These are phyloP conservation scores for Penaeus vannamei DNA, from an alignment of 1,140 invertebrate genomes.

Conservation along the genomic window DNA sequence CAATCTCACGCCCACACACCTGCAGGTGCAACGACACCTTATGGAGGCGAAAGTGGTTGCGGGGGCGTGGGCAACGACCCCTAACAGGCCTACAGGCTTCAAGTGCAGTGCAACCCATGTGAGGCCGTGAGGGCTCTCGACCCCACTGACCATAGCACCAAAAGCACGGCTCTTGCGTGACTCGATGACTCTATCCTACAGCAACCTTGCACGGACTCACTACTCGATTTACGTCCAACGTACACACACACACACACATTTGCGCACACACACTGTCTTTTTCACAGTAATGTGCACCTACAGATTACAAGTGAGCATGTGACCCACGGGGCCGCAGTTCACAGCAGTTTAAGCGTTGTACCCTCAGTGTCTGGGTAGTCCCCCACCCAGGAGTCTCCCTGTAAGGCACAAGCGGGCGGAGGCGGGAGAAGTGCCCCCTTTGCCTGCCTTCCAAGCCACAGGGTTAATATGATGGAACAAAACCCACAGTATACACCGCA, in stretches of 20 bases:
- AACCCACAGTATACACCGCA: slow-evolving; percentile 41
- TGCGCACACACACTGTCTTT: slow-evolving; percentile 43
- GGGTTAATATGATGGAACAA: slow-evolving; percentile 62
- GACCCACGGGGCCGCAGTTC: slow-evolving; percentile 46
- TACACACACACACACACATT: slow-evolving; percentile 56
- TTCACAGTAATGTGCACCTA: slow-evolving; percentile 51
- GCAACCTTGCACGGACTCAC: slow-evolving; percentile 62
- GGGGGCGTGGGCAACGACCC: slow-evolving; percentile 43
- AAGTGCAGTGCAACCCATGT: slow-evolving; percentile 63
- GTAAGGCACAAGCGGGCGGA: slow-evolving; percentile 62
- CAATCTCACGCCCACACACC: slow-evolving; percentile 52
- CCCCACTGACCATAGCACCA: slow-evolving; percentile 54
- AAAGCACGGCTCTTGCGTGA: slow-evolving; percentile 61
- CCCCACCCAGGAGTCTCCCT: slow-evolving; percentile 61
- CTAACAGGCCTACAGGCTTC: slow-evolving; percentile 49
- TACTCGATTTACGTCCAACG: slow-evolving; percentile 58
- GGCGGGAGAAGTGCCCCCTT: slow-evolving; percentile 55
- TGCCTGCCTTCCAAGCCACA: slow-evolving; percentile 65
- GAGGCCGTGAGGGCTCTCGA: slow-evolving; percentile 48
- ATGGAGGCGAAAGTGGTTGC: slow-evolving; percentile 20
- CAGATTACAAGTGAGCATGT: slow-evolving; percentile 62
- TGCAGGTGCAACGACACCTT: slow-evolving; percentile 43
- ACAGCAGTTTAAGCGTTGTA: slow-evolving; percentile 63
- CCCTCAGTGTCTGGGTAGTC: slow-evolving; percentile 62
- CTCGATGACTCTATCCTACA: slow-evolving; percentile 62